Base-by-base conservation (phyloP, 2,113 vertebrate genomes). In the Ameiurus melas region DNA sequence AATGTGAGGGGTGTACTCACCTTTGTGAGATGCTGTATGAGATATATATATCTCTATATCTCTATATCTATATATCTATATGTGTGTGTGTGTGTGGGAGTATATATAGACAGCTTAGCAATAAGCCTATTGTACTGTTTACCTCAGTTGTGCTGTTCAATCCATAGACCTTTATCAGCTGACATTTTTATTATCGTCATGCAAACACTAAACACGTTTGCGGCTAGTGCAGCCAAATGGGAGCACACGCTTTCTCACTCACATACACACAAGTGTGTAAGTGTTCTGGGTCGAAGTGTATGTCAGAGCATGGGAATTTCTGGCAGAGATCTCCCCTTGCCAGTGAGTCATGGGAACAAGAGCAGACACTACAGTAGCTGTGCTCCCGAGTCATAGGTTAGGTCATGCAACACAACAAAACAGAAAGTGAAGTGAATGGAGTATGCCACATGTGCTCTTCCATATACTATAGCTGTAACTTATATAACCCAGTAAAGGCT, bases 221-320 rank as follows among this genome's bases (percentile, higher is more conserved):
- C 20, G 39, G 36, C 17, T 7, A 60, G 7, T 33, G 33, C 57
- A 82, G 20, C 57, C 19, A 58, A 36, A 81, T 2, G 19, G 30
- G 70, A n/a, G 77, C 33, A 27, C 16, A 75, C 84, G 60, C 30
- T 51, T 20, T 66, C 30, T 7, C 62, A 71, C 60, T 17, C 25
- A 64, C 51, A 82, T 3, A 39, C 47, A 60, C 78, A 33, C 66
- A 85, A 71, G 79, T 66, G 83, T 85, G 77, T 30, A 33, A 66
- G 87, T 39, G 30, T 73, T 84, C 89, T 90, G 88, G 88, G 92
- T 90, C 90, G 60, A 71, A 82, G 90, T 85, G 83, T 64, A 91
- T 90, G 43, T 92, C 83, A 90, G 90, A 91, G 92, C 93, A 94
- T 94, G 93, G 93, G 94, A 95, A 94, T 85, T 90, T 89, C 86